Evolutionary conservation across 2,113 vertebrate genomes (phyloP).

Genomic region (Anolis sagrei): DNA sequence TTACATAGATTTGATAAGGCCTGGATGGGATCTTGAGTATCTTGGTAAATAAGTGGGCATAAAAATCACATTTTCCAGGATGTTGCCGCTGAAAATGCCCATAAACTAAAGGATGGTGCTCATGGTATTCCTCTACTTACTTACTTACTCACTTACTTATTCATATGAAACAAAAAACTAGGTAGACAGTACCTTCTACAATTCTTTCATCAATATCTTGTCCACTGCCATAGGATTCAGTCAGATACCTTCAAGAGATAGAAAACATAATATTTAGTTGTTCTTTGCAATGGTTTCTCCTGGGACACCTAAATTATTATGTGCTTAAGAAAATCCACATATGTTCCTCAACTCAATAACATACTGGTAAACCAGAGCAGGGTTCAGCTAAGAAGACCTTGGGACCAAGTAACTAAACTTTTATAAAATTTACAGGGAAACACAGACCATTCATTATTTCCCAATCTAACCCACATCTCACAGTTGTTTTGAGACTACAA

Average conservation of each 20-base stretch:
- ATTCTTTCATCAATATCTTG: constrained; percentile 98
- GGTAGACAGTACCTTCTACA: constrained; percentile 88
- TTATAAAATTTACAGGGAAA: not conserved
- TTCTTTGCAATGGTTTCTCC: not conserved
- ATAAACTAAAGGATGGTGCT: not conserved
- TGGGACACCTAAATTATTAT: not conserved
- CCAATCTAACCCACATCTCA: not conserved
- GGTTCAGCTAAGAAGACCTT: not conserved
- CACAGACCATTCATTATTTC: not conserved
- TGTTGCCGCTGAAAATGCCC: not conserved
- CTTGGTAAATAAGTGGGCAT: not conserved
- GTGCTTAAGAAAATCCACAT: not conserved
- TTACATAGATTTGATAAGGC: not conserved
- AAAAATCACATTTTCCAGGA: not conserved
- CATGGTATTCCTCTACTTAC: not conserved
- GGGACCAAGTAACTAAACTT: not conserved
- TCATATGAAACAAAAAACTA: not conserved
- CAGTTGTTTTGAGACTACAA: too few species aligned
- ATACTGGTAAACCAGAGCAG: too few species aligned
- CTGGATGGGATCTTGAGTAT: not conserved
- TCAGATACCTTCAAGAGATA: constrained; percentile 85
- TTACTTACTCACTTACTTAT: not conserved
- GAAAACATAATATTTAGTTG: constrained; percentile 7
- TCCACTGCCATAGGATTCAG: constrained; percentile 92
- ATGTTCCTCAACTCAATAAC: too few species aligned